These are phyloP conservation scores for Papilio polyxenes DNA, from an alignment of 1,140 invertebrate genomes.

Conservation along the genomic window DNA sequence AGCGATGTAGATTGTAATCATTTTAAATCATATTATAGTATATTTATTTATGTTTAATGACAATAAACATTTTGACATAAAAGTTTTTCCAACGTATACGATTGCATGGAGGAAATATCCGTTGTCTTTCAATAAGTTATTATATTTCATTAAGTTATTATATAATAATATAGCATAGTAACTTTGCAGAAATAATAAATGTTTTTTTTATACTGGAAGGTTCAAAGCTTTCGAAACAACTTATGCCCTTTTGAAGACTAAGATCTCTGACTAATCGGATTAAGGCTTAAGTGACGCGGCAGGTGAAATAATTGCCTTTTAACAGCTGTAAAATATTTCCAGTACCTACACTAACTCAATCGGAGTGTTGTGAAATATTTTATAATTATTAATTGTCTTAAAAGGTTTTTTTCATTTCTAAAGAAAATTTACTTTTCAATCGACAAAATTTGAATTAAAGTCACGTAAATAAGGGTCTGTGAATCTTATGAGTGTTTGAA, in stretches of 20 bases:
- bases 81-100: not conserved
- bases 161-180: not conserved
- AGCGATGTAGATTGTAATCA: not conserved
- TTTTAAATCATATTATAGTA: not conserved
- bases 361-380: not conserved
- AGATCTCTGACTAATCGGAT: not conserved
- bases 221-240: not conserved
- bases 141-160: not conserved
- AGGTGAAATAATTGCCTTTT: constrained; percentile 11
- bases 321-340: not conserved
- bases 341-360: not conserved
- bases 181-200: not conserved
- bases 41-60: not conserved
- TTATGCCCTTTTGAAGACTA: not conserved
- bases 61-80: not conserved
- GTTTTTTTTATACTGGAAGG: not conserved
- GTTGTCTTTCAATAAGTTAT: too few species aligned
- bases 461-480: too few species aligned
- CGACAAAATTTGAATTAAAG: too few species aligned
- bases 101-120: too few species aligned
- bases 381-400: not conserved
- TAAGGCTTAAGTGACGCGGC: constrained; percentile 1
- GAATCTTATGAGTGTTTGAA: too few species aligned
- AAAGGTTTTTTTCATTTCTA: too few species aligned
- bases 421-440: too few species aligned